A percentile compares a stretch with the other conserved stretches of the same genome.
Evolutionary conservation across 2,797 vertebrate species (phyloP).

Genomic region (Spheniscus humboldti): DNA sequence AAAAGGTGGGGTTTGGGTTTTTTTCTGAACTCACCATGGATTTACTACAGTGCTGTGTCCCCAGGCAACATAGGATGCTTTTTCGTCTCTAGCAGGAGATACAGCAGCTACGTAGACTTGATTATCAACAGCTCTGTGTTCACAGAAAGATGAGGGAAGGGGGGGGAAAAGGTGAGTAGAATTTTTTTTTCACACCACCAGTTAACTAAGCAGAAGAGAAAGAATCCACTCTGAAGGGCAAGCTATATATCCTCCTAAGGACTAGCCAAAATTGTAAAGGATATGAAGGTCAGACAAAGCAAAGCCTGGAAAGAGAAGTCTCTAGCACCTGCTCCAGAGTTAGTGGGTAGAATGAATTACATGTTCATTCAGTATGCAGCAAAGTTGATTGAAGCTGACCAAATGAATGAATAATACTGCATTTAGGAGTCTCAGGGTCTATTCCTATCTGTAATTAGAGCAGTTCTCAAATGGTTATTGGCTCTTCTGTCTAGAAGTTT

Average conservation of each 20-base stretch:
- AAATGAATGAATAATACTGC: neutral
- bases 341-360: neutral
- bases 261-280: neutral
- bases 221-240: neutral
- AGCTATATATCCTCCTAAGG: neutral
- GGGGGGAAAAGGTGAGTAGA: neutral
- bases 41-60: slow-evolving; percentile 92
- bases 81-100: slow-evolving; percentile 91
- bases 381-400: neutral
- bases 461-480: neutral
- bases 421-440: neutral
- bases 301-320: neutral
- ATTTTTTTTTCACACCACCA: neutral
- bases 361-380: neutral
- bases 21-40: slow-evolving; percentile 82
- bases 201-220: neutral
- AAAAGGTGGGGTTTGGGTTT: neutral
- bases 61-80: slow-evolving; percentile 90
- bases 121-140: slow-evolving; percentile 90
- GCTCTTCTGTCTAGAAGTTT: neutral
- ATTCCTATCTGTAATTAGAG: neutral
- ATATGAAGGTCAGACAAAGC: neutral
- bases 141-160: neutral
- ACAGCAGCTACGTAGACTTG: slow-evolving; percentile 89
- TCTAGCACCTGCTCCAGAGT: neutral